Conservation (phyloP, 2,888 invertebrate genomes). For the Hirudinaria manillensis region DNA sequence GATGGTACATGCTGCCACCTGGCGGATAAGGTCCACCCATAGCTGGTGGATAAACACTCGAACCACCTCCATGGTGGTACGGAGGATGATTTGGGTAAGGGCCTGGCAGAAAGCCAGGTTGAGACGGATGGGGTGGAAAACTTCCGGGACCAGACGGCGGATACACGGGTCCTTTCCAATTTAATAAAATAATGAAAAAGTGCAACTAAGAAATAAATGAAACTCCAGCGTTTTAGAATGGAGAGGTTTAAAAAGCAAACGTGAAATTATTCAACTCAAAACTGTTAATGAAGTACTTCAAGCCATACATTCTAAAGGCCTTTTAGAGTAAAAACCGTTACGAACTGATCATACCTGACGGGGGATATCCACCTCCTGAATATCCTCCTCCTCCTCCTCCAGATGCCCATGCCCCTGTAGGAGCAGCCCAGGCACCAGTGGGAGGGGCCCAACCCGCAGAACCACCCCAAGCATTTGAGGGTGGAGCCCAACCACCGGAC, state of each 20-base stretch:
- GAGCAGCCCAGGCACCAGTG: conserved; percentile 27
- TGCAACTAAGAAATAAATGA: background rate
- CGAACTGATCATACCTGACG: background rate
- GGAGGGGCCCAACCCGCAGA: conserved; percentile 15
- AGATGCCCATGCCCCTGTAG: conserved; percentile 23
- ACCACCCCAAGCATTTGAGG: conserved; percentile 10
- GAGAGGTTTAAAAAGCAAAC: conserved; percentile 8
- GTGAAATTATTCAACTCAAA: conserved; percentile 2
- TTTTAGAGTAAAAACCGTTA: background rate
- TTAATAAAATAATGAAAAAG: conserved; percentile 17
- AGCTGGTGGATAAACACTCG: background rate
- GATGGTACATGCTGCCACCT: background rate
- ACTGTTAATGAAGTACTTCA: background rate
- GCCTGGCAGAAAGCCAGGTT: background rate
- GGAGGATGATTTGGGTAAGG: conserved; percentile 21
- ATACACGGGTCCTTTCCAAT: conserved; percentile 6
- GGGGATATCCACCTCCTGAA: conserved; percentile 6
- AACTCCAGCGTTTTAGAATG: background rate
- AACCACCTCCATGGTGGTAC: background rate
- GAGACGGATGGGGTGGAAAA: conserved; percentile 5
- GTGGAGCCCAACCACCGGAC: conserved; percentile 6
- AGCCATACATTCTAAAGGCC: no score
- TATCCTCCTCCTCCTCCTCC: conserved; percentile 9
- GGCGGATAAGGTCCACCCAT: conserved; percentile 3
- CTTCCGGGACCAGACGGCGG: conserved; percentile 3